phyloP scores from a whole-genome alignment of 2,113 vertebrate species.

The Aptenodytes patagonicus region DNA sequence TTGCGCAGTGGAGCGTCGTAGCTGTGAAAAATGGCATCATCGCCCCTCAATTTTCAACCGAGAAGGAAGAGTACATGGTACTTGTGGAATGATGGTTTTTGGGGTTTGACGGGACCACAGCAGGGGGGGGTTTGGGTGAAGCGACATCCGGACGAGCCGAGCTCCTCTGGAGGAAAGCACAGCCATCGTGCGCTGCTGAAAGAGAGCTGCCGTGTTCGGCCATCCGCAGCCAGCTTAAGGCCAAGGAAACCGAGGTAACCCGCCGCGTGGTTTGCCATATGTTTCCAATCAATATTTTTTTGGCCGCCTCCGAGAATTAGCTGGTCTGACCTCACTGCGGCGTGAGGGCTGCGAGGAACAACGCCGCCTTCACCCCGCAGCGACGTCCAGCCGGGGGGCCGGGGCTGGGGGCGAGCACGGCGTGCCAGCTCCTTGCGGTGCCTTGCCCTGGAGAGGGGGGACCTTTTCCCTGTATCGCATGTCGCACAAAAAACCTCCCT shows the following conservation, averaged over 20 bases:
- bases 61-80: background rate
- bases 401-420: background rate
- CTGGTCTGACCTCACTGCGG: background rate
- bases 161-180: background rate
- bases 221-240: background rate
- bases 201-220: background rate
- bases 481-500: background rate
- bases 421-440: fast-evolving
- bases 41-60: background rate
- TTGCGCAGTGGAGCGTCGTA: fast-evolving
- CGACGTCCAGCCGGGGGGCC: background rate
- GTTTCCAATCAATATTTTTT: conserved; percentile 42
- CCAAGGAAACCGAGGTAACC: background rate
- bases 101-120: background rate
- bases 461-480: too few relatives aligned
- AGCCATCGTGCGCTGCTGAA: background rate
- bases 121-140: background rate
- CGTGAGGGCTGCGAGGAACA: background rate
- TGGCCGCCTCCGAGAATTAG: background rate
- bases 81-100: too few relatives aligned
- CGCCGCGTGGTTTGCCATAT: background rate
- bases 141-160: fast-evolving
- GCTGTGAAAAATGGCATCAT: fast-evolving
- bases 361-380: background rate
- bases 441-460: background rate